These are phyloP conservation scores for Dendrolimus kikuchii DNA, from an alignment of 1,140 invertebrate genomes.

Conservation along the genomic window DNA sequence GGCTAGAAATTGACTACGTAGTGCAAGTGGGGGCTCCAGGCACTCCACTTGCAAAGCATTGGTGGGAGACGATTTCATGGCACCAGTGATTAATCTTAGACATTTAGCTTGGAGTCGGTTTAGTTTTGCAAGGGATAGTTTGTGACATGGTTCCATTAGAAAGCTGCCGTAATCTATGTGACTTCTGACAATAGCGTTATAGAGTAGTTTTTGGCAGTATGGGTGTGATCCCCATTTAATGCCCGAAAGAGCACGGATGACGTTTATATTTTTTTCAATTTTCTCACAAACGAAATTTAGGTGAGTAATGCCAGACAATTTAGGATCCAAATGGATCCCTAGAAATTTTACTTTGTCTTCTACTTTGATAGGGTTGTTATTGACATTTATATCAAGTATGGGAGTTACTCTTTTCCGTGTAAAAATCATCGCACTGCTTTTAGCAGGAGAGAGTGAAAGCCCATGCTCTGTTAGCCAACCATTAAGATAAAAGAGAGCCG, in stretches of 20 bases:
- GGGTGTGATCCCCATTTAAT: background rate
- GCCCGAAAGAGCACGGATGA: background rate
- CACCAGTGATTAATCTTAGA: background rate
- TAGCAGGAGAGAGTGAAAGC: background rate
- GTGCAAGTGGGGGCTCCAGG: background rate
- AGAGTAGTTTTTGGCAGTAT: no score
- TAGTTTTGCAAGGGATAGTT: no score
- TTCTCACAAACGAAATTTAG: background rate
- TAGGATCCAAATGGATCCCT: no score
- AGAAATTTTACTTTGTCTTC: no score
- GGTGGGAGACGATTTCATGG: background rate
- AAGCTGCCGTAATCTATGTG: no score
- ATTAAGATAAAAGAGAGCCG: background rate
- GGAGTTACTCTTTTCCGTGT: background rate
- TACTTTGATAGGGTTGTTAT: no score
- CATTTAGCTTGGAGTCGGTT: no score
- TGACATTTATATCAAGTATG: no score
- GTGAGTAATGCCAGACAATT: background rate
- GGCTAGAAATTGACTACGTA: background rate
- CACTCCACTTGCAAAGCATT: constrained; percentile 1
- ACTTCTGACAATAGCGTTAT: no score
- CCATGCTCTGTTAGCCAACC: background rate
- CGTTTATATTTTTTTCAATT: background rate
- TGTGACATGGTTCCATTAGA: no score
- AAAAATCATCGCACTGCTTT: background rate